Conservation (phyloP, 1,140 invertebrate genomes). For the Aphaenogaster floridana region DNA sequence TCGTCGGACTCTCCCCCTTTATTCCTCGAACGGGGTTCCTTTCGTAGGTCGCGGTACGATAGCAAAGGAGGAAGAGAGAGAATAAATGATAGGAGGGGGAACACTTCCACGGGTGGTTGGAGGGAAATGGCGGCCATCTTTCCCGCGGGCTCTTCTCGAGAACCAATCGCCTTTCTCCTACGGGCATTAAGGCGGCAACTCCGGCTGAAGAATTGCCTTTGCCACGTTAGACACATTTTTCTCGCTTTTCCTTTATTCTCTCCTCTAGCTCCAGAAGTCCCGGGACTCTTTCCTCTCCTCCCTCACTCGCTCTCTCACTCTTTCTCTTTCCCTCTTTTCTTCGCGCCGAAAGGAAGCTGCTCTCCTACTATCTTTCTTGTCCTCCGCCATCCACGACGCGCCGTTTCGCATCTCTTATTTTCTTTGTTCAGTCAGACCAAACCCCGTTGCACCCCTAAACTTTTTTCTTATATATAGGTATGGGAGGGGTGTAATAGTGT, state of each 20-base stretch:
- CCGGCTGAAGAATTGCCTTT: constrained; percentile 86
- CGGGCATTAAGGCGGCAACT: constrained; percentile 87
- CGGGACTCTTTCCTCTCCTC: constrained; percentile 76
- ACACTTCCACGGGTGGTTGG: constrained; percentile 85
- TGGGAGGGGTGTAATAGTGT: constrained; percentile 78
- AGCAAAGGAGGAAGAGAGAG: constrained; percentile 64
- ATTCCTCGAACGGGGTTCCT: constrained; percentile 80
- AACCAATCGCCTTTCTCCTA: constrained; percentile 86
- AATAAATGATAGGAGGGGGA: constrained; percentile 71
- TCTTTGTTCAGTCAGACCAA: constrained; percentile 83
- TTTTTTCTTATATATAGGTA: constrained; percentile 73
- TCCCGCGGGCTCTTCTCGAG: constrained; percentile 86
- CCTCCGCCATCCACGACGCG: constrained; percentile 67
- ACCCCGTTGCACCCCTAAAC: constrained; percentile 71
- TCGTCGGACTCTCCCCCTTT: constrained; percentile 75
- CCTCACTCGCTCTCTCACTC: constrained; percentile 52
- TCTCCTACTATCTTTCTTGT: constrained; percentile 70
- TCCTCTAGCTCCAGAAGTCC: constrained; percentile 76
- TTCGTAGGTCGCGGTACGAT: constrained; percentile 69
- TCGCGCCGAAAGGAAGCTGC: constrained; percentile 70
- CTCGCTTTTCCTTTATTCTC: constrained; percentile 88
- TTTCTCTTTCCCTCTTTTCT: constrained; percentile 58
- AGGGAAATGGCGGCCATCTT: constrained; percentile 87
- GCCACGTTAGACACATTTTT: constrained; percentile 88
- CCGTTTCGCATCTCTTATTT: constrained; percentile 85